phyloP scores from a whole-genome alignment of 2,113 vertebrate genomes.

The Scortum barcoo region DNA sequence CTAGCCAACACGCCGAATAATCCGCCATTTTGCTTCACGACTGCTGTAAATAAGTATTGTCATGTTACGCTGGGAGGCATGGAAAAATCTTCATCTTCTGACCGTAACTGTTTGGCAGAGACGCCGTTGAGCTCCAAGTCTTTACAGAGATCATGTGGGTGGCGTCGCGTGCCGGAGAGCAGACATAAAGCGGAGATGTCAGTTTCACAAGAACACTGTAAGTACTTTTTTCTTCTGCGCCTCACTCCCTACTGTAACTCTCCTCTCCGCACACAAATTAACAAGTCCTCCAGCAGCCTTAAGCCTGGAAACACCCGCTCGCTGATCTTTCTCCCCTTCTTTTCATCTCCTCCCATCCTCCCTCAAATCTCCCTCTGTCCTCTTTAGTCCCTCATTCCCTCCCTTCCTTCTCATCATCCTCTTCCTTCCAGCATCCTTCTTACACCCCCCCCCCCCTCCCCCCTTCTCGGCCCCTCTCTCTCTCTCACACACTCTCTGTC shows the following conservation, averaged over 20 bases:
- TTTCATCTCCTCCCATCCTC: constrained; percentile 67
- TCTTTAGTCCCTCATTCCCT: constrained; percentile 62
- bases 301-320: constrained; percentile 70
- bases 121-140: constrained; percentile 48
- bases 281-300: constrained; percentile 69
- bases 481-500: background rate
- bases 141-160: constrained; percentile 56
- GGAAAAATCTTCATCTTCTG: constrained; percentile 49
- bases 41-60: constrained; percentile 64
- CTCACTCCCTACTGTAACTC: constrained; percentile 42
- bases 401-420: constrained; percentile 63
- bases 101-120: constrained; percentile 50
- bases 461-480: background rate
- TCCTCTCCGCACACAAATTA: constrained; percentile 50
- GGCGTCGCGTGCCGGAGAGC: constrained; percentile 47
- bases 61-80: constrained; percentile 30
- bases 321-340: constrained; percentile 66
- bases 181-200: constrained; percentile 34
- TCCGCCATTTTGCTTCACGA: constrained; percentile 60
- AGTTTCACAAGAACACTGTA: constrained; percentile 29
- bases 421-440: constrained; percentile 41
- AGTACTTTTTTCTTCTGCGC: constrained; percentile 9
- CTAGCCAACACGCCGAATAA: constrained; percentile 50
- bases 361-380: constrained; percentile 69
- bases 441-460: constrained; percentile 1